Percentiles rank a stretch among this genome's conserved stretches.
phyloP scores from a whole-genome alignment of 2,797 vertebrate species.

The Varecia variegata region DNA sequence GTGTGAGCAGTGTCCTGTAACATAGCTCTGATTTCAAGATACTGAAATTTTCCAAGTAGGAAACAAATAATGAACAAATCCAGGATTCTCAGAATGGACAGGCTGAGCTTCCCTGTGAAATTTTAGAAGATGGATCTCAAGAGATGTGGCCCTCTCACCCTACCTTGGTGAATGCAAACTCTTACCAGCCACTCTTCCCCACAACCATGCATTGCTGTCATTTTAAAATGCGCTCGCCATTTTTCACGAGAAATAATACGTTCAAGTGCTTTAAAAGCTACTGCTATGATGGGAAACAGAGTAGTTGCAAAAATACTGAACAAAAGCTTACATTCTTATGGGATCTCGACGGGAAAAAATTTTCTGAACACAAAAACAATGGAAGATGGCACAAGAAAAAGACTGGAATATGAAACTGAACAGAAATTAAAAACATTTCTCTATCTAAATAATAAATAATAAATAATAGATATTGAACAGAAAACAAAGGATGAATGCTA shows the following conservation, averaged over 20 bases:
- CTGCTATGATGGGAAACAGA: neutral
- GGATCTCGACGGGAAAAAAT: neutral
- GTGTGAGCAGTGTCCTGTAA: neutral
- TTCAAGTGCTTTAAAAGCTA: neutral
- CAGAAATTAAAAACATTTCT: neutral
- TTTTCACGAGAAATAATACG: neutral
- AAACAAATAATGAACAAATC: neutral
- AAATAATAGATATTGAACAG: neutral
- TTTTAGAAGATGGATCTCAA: neutral
- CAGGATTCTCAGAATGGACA: neutral
- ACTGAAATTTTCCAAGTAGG: neutral
- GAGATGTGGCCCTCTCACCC: too few relatives aligned
- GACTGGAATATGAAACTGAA: neutral
- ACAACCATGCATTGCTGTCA: fast-evolving
- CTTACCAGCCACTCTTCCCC: neutral
- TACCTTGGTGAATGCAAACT: neutral
- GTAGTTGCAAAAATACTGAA: neutral
- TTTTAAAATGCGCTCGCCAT: neutral
- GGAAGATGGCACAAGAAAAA: neutral
- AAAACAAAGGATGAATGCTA: neutral
- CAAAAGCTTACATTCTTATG: neutral
- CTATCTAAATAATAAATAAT: neutral
- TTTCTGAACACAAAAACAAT: neutral
- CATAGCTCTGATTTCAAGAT: too few relatives aligned
- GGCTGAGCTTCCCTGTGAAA: neutral